phyloP scores from a whole-genome alignment of 1,140 invertebrate species.

The Cherax quadricarinatus region DNA sequence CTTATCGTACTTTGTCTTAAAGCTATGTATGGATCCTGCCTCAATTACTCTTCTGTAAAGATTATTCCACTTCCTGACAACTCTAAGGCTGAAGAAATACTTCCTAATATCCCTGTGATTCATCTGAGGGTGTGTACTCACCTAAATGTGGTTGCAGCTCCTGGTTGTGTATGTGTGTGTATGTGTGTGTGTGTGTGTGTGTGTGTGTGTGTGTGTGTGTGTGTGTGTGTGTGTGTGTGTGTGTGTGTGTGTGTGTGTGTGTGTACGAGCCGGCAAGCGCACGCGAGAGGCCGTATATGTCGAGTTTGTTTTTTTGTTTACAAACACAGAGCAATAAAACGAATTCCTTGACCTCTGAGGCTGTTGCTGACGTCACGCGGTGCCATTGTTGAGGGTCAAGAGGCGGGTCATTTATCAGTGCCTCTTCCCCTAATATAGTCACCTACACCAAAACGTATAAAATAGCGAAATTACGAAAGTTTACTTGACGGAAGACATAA shows the following conservation, averaged over 20 bases:
- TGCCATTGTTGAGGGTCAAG: conserved; percentile 9
- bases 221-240: neutral
- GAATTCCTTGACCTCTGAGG: conserved; percentile 2
- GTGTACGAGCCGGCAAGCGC: neutral
- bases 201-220: conserved; percentile 7
- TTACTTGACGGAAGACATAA: no score
- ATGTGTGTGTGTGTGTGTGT: neutral
- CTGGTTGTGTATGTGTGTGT: neutral
- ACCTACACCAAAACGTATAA: no score
- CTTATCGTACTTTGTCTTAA: no score
- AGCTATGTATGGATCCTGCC: no score
- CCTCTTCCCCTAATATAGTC: no score
- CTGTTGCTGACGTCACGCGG: conserved; percentile 32
- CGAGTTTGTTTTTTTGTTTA: conserved; percentile 53
- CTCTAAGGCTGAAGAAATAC: no score
- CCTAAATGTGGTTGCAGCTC: no score
- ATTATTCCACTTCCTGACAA: no score
- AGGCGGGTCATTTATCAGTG: conserved; percentile 13
- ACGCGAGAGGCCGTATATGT: conserved; percentile 25
- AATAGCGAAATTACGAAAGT: no score
- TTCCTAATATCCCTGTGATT: no score
- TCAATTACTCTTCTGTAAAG: no score
- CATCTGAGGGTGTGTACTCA: no score
- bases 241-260: conserved; percentile 12
- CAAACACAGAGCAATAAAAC: conserved; percentile 49